Percentiles rank a stretch among this genome's conserved stretches.
phyloP scores from a whole-genome alignment of 1,140 invertebrate genomes.

The Propsilocerus akamusi region DNA sequence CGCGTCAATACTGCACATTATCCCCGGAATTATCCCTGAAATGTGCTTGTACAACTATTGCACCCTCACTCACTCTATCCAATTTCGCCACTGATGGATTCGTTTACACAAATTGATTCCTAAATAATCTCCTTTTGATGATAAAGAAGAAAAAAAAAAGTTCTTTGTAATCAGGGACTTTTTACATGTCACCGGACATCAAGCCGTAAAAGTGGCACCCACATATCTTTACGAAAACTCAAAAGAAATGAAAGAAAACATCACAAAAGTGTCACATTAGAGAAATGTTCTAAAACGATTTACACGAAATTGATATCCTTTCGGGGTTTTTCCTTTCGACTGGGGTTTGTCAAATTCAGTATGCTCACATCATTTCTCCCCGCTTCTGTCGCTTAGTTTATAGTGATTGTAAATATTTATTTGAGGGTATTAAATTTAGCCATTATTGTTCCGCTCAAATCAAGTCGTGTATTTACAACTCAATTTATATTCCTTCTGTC shows the following conservation, averaged over 20 bases:
- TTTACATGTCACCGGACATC: too few species aligned
- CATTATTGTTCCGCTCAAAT: background rate
- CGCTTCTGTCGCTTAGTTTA: too few species aligned
- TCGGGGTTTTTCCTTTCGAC: too few species aligned
- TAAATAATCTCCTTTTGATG: background rate
- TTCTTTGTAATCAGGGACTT: background rate
- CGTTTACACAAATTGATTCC: background rate
- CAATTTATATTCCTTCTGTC: conserved; percentile 2
- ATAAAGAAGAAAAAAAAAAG: background rate
- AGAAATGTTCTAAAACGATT: background rate
- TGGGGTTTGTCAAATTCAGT: too few species aligned
- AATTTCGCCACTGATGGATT: too few species aligned
- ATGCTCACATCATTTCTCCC: too few species aligned
- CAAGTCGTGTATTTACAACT: conserved; percentile 3
- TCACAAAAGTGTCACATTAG: background rate
- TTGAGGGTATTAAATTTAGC: conserved; percentile 1
- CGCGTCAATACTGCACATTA: too few species aligned
- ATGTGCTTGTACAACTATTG: too few species aligned
- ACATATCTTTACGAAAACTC: background rate
- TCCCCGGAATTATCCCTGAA: too few species aligned
- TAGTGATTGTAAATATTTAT: conserved; percentile 3
- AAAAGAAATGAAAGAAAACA: too few species aligned
- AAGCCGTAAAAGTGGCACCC: background rate
- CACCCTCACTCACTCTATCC: too few species aligned
- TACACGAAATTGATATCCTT: background rate